Evolutionary conservation across 2,113 vertebrate genomes (phyloP).

Genomic region (Gallinago paraguaiae): DNA sequence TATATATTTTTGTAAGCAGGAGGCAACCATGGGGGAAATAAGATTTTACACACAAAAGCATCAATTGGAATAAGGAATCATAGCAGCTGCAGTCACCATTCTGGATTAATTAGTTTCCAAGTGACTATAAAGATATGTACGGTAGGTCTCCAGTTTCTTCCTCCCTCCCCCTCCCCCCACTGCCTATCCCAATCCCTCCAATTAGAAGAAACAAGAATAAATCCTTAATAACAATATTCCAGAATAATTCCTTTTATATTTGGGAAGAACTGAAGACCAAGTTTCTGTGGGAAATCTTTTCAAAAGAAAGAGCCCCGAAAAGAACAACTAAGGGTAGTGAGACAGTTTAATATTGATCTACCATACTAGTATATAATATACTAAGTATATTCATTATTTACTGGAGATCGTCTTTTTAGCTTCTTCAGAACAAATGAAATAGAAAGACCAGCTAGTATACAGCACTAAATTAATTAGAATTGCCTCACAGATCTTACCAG

Average conservation of each 20-base stretch:
- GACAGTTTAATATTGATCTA: neutral
- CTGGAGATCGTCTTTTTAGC: neutral
- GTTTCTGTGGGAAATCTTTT: neutral
- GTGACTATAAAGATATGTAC: neutral
- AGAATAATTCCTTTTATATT: neutral
- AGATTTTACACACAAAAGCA: neutral
- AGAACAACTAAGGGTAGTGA: neutral
- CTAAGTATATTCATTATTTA: neutral
- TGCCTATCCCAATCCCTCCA: neutral
- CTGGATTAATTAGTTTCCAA: neutral
- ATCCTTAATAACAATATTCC: neutral
- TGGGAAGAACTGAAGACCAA: neutral
- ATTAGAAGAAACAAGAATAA: neutral
- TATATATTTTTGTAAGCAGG: neutral
- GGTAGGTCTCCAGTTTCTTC: neutral
- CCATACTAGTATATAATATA: neutral
- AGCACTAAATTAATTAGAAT: neutral
- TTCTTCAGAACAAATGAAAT: neutral
- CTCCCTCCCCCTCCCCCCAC: fast-evolving
- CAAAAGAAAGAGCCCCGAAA: neutral
- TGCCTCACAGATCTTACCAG: neutral
- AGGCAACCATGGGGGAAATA: neutral
- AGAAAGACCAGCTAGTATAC: neutral
- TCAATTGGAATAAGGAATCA: neutral
- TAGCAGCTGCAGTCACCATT: neutral